Evolutionary conservation across 2,797 vertebrate species (phyloP), one percentile per base, ranked within the genome.

Genomic region (Lacerta bilineata): DNA sequence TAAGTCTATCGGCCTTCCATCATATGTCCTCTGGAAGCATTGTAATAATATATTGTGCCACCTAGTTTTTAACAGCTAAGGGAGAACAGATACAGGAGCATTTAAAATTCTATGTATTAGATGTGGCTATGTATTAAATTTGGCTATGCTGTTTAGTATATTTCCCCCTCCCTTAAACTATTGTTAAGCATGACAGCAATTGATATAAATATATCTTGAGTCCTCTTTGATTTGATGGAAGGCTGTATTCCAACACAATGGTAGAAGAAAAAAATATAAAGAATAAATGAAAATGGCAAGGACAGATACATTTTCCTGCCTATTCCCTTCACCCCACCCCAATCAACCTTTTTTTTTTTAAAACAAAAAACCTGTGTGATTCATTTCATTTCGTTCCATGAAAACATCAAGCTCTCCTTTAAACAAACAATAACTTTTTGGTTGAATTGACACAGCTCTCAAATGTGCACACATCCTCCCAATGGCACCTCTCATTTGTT

Each of bases 401-500:
- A 72, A 90, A 92, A 84, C 27, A 46, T 1, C 8, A 39, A 29
- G 72, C 90, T 94, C 87, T 90, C 80, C 87, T 92, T 92, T 80
- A 77, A 90, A 93, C 93, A 90, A 87, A 92, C 15, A 59, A 80
- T 3, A 41, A 69, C 33, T 29, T 77, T 76, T 75, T n/a, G 25
- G 18, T 59, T 66, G 55, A 77, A 76, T 7, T 29, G 8, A 85
- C 50, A 36, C 29, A 27, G 11, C 7, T 39, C 46, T 74, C 74
- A 33, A 39, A 15, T 59, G 23, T 69, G 23, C 20, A 89, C 3
- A 39, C 25, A 27, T 72, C 72, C 78, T 5, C 18, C 43, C 61
- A 82, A 77, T 71, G 25, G 69, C 27, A 71, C n/a, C 88, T 87
- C 41, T 80, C 55, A 23, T 59, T 80, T 59, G 4, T 23, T 77